These are phyloP conservation scores for Gibbula magus DNA, from an alignment of 2,888 invertebrate genomes.

Conservation along the genomic window DNA sequence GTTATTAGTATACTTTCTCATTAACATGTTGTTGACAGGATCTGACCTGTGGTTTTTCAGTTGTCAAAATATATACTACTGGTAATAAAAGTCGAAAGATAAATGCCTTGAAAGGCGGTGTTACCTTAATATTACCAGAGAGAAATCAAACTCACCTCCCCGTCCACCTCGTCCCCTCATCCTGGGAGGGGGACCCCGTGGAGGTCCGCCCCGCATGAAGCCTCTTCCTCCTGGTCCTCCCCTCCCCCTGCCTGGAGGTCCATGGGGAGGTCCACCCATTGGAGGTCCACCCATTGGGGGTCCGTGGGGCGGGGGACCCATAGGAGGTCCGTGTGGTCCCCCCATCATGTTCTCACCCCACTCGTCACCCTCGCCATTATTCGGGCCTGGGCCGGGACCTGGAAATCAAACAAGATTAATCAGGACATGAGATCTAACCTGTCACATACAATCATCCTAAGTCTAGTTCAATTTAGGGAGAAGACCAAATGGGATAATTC, in stretches of 20 bases:
- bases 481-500: too few species aligned
- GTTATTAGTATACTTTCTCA: too few species aligned
- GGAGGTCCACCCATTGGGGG: conserved; percentile 41
- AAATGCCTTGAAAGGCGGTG: too few species aligned
- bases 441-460: too few species aligned
- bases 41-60: too few species aligned
- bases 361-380: conserved; percentile 36
- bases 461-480: too few species aligned
- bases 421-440: too few species aligned
- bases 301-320: conserved; percentile 25
- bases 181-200: conserved; percentile 31
- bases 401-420: not conserved
- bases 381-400: conserved; percentile 9
- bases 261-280: conserved; percentile 18
- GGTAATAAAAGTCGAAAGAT: too few species aligned
- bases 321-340: conserved; percentile 40
- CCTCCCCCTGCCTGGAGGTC: conserved; percentile 44
- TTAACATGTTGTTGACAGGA: too few species aligned
- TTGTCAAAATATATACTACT: too few species aligned
- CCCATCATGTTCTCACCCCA: conserved; percentile 53
- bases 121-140: not conserved
- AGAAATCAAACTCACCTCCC: not conserved
- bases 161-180: conserved; percentile 38
- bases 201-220: conserved; percentile 36
- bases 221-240: not conserved